Conservation (phyloP, 2,888 invertebrate species). For the Nycteola revayana region DNA sequence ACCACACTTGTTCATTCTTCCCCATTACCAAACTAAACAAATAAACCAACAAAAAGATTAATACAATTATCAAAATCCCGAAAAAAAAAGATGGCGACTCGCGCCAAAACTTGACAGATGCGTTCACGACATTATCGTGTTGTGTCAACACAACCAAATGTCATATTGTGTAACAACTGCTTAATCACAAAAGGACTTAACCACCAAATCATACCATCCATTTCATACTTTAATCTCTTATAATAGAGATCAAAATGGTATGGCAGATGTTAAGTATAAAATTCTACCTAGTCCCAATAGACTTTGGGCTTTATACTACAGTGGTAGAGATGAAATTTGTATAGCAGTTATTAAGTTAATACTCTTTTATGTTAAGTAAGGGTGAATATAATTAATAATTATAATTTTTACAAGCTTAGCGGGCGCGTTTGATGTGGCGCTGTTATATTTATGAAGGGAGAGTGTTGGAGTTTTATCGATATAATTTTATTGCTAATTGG, state of each 20-base stretch:
- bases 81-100: conserved; percentile 30
- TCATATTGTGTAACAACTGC: conserved; percentile 36
- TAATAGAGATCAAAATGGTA: too few relatives aligned
- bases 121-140: conserved; percentile 60
- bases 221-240: too few relatives aligned
- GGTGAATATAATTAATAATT: conserved; percentile 44
- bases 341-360: conserved; percentile 1
- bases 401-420: conserved; percentile 71
- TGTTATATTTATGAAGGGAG: conserved; percentile 30
- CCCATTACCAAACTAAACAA: conserved; percentile 17
- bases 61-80: conserved; percentile 25
- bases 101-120: conserved; percentile 57
- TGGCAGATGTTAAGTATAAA: conserved; percentile 3
- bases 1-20: not conserved
- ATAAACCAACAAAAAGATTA: conserved; percentile 26
- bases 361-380: conserved; percentile 24
- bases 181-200: conserved; percentile 9
- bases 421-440: conserved; percentile 41
- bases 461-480: too few relatives aligned
- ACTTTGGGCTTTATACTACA: too few relatives aligned
- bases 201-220: conserved; percentile 5
- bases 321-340: too few relatives aligned
- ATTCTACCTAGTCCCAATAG: too few relatives aligned
- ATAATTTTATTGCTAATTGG: too few relatives aligned
- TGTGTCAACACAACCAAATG: conserved; percentile 75